Evolutionary conservation across 2,888 invertebrate genomes (phyloP), one percentile per base, ranked within the genome.

Genomic region (Elysia crispata): DNA sequence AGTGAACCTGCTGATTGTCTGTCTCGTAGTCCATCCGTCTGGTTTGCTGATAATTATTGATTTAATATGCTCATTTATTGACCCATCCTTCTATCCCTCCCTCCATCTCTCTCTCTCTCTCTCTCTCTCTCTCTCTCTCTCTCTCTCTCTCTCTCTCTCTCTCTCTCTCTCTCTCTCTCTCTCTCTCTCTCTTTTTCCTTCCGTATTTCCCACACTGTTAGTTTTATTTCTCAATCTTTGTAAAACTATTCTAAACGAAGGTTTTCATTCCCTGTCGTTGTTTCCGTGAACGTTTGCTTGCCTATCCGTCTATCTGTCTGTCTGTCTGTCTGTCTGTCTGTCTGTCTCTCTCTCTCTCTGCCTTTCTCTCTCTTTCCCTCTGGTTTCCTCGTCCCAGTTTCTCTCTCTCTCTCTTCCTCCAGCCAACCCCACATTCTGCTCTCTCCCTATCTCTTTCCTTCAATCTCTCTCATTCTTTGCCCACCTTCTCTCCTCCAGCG

Each of bases 311-410:
- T 75, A 25, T 75, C 33, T 62, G 13, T 64, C 33, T 64, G 30
- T 76, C 33, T 62, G 41, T 41, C 33, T 76, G 31, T 76, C 23
- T 33, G 6, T 76, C 64, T 64, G 62, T 76, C 62, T 62, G 33
- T 76, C 64, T 64, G 23, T 64, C n/a, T 11, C 15, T 76, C 64
- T 76, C 75, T 76, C 30, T 8, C 30, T 30, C 66, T 23, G 15
- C 30, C 60, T 8, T 23, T 60, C 15, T 60, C 60, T 60, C 60
- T 8, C 6, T 15, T 20, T 3, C 60, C 23, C 15, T 54, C 54
- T 54, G n/a, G n/a, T 31, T n/a, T 23, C n/a, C n/a, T n/a, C n/a
- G n/a, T n/a, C n/a, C n/a, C n/a, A n/a, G n/a, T n/a, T n/a, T n/a
- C n/a, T n/a, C n/a, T n/a, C n/a, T n/a, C n/a, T n/a, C n/a, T n/a